Percentiles rank a stretch among this genome's conserved stretches.
These are phyloP conservation scores for Hemitrygon akajei DNA, from an alignment of 2,797 vertebrate genomes.

Conservation along the genomic window DNA sequence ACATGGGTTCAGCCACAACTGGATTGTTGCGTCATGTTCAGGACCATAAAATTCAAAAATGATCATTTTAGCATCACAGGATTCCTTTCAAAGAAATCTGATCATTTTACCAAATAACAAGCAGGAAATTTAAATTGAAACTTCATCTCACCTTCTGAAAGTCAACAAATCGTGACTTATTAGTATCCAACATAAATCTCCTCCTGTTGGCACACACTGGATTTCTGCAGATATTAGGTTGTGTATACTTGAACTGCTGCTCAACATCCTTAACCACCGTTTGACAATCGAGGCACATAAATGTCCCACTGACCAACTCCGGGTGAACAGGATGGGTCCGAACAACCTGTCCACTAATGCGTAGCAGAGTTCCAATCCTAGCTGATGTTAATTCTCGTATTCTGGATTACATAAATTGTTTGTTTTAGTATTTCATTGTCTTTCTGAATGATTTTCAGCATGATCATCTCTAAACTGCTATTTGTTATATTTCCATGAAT, in stretches of 20 bases:
- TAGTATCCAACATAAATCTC: constrained; percentile 91
- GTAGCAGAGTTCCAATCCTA: constrained; percentile 82
- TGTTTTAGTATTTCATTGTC: neutral
- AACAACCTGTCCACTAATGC: constrained; percentile 94
- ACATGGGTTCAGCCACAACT: too few relatives aligned
- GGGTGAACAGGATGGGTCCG: constrained; percentile 94
- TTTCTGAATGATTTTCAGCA: neutral
- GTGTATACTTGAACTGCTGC: constrained; percentile 96
- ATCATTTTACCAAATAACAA: neutral
- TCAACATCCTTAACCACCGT: constrained; percentile 84
- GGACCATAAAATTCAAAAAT: too few relatives aligned
- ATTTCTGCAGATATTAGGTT: constrained; percentile 92
- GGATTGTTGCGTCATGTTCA: too few relatives aligned
- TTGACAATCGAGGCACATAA: constrained; percentile 94
- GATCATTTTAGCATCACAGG: neutral
- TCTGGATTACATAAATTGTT: constrained; percentile 54
- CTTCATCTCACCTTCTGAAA: constrained; percentile 81
- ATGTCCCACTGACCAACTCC: constrained; percentile 89
- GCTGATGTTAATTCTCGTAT: constrained; percentile 88
- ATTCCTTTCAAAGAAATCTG: neutral
- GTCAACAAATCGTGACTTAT: constrained; percentile 95
- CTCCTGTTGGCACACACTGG: constrained; percentile 90
- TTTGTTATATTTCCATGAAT: neutral
- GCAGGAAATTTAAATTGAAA: neutral
- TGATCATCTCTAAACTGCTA: neutral